Percentiles rank a stretch among this genome's conserved stretches.
Conservation (phyloP, 2,113 vertebrate genomes). For the Gracilinanus agilis region DNA sequence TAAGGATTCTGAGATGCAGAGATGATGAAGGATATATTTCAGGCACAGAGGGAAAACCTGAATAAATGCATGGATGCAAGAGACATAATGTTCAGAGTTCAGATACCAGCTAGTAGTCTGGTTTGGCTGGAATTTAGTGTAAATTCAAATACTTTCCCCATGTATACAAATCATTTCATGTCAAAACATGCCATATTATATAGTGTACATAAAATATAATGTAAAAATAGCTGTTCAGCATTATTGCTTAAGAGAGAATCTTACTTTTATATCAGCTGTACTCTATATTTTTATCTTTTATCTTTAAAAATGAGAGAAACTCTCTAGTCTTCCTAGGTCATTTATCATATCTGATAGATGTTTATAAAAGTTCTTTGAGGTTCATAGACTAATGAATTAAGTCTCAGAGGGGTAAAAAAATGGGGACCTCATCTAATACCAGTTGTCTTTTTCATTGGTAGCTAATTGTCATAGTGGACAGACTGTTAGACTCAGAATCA, state of each 20-base stretch:
- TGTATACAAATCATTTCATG: background rate
- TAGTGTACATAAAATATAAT: background rate
- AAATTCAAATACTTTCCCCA: background rate
- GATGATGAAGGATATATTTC: no score
- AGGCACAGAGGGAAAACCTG: no score
- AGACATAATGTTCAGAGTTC: no score
- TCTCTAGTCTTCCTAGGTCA: no score
- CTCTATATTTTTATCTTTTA: conserved; percentile 19
- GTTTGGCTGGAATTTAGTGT: no score
- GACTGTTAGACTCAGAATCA: no score
- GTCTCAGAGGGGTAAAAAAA: background rate
- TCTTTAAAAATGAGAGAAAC: conserved; percentile 5
- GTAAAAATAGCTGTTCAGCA: background rate
- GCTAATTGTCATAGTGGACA: no score
- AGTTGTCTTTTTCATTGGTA: background rate
- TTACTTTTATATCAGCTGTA: conserved; percentile 24
- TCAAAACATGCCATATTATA: background rate
- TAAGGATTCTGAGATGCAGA: no score
- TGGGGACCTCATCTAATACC: background rate
- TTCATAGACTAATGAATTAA: background rate
- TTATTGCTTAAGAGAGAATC: background rate
- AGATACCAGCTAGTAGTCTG: no score
- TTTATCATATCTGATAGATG: background rate
- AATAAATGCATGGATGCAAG: no score
- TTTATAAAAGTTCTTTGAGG: background rate